Conservation (phyloP, 2,113 vertebrate species). For the Ceuthmochares aereus region DNA sequence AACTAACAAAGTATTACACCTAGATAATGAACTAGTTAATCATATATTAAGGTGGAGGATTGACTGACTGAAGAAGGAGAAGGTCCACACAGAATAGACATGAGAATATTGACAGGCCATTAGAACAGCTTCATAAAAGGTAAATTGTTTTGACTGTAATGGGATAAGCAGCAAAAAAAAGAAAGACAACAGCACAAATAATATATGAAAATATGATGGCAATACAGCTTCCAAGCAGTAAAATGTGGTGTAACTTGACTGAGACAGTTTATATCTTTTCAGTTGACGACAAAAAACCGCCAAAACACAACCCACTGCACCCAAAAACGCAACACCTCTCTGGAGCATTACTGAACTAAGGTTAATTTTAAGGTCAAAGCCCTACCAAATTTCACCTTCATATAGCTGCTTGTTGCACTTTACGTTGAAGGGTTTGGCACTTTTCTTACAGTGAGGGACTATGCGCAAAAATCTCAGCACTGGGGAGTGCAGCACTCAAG, state of each 20-base stretch:
- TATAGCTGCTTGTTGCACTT: background rate
- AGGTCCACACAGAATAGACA: background rate
- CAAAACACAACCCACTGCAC: background rate
- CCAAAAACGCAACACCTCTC: background rate
- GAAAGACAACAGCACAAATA: background rate
- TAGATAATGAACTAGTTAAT: background rate
- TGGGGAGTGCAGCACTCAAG: background rate
- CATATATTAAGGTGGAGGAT: background rate
- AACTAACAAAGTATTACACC: background rate
- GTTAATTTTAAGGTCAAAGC: background rate
- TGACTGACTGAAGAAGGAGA: background rate
- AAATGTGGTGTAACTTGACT: background rate
- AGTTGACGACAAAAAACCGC: background rate
- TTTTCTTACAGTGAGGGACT: background rate
- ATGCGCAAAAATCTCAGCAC: background rate
- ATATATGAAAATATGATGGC: background rate
- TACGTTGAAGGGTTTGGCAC: background rate
- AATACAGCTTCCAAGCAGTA: background rate
- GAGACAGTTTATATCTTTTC: background rate
- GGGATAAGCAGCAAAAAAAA: background rate
- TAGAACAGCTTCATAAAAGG: background rate
- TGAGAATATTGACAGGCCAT: background rate
- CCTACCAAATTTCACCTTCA: background rate
- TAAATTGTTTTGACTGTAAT: background rate
- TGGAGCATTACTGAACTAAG: background rate